Base-by-base conservation (phyloP, 2,113 vertebrate genomes). In the Phodopus roborovskii region DNA sequence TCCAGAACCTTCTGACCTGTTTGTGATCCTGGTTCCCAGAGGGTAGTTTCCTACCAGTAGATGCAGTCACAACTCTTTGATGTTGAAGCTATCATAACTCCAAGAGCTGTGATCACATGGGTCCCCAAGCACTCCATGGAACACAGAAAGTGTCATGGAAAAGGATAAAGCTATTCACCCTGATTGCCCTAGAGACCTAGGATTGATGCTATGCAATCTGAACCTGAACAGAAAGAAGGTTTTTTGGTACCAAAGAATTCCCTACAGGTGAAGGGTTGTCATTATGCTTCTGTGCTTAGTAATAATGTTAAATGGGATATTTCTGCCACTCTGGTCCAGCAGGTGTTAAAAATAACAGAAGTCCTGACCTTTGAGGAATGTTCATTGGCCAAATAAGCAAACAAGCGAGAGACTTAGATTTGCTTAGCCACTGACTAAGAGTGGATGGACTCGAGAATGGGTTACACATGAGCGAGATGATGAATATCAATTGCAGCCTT, bases 291-390 rank as follows among this genome's bases (percentile, higher is more conserved):
- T 73, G 13, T 85, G 33, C 58, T 42, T 75, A 30, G 24, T 28
- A 30, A 85, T 90, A 36, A 90, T 28, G 87, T 64, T 75, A 90
- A 96, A 68, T 60, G 24, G 28, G 58, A 94, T 92, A 94, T 60
- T 74, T 94, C 30, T 88, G 42, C 26, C 87, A 81, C 6, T 20
- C 48, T 45, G 9, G 33, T 26, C 19, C 77, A 94, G 90, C 60
- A 86, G 53, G 77, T 91, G 15, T 94, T 85, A 45, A 91, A 96
- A 83, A 17, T 42, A 66, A 78, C 30, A 81, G 90, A 88, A 39
- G 11, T n/a, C 82, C 7, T 58, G 71, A 73, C 70, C 50, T 73
- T 92, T 42, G 12, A 78, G 71, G 73, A 12, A 73, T 66, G 24
- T 84, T 92, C 88, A 96, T 42, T 91, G 78, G 50, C 60, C 45